Conservation (phyloP, 1,140 invertebrate genomes). For the Drosophila erecta region DNA sequence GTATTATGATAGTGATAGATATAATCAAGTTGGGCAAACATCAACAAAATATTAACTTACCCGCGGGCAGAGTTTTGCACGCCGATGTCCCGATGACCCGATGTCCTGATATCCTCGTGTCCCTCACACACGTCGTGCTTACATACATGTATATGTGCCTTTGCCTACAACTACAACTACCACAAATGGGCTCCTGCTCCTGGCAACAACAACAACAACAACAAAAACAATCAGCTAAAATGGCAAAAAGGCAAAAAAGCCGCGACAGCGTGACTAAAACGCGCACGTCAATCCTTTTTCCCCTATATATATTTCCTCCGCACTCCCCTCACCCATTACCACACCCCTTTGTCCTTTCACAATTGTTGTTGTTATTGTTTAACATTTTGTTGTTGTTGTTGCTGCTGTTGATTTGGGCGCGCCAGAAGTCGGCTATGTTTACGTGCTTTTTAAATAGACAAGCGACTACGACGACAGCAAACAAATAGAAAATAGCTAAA, state of each 20-base stretch:
- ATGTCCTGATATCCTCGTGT: conserved; percentile 29
- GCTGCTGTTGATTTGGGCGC: conserved; percentile 49
- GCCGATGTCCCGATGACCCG: conserved; percentile 13
- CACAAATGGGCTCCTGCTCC: conserved; percentile 6
- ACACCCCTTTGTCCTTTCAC: background rate
- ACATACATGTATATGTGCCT: conserved; percentile 6
- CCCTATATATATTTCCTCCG: background rate
- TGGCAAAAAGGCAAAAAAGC: conserved; percentile 64
- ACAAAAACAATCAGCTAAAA: conserved; percentile 77
- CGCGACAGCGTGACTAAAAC: conserved; percentile 74
- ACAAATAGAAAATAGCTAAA: conserved; percentile 21
- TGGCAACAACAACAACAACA: conserved; percentile 36
- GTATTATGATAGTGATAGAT: conserved; percentile 65
- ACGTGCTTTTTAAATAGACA: conserved; percentile 66
- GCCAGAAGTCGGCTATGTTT: conserved; percentile 60
- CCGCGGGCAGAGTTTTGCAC: conserved; percentile 29
- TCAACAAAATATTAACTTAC: conserved; percentile 77
- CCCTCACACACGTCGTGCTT: conserved; percentile 50
- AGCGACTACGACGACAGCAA: conserved; percentile 53
- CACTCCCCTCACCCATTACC: background rate
- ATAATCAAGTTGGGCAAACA: conserved; percentile 77
- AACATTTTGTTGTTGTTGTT: conserved; percentile 9
- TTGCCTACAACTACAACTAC: conserved; percentile 22
- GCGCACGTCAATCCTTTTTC: conserved; percentile 73
- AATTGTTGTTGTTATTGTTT: conserved; percentile 31